Evolutionary conservation across 1,140 invertebrate genomes (phyloP).

Genomic region (Penaeus vannamei): DNA sequence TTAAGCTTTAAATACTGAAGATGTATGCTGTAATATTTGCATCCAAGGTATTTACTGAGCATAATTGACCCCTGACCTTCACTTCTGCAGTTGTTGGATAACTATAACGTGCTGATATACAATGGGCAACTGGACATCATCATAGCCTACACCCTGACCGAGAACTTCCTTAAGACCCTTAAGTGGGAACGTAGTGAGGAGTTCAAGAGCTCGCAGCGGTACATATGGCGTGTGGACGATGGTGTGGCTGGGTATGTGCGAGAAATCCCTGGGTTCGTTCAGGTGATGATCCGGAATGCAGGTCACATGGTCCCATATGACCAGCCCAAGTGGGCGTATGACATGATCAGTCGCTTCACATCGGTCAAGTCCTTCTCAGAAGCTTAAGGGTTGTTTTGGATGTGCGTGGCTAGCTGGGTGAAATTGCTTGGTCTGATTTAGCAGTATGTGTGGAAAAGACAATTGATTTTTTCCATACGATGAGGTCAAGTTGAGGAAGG

Average conservation of each 20-base stretch:
- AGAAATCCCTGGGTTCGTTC: slow-evolving; percentile 80
- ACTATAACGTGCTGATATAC: slow-evolving; percentile 77
- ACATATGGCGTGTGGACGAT: slow-evolving; percentile 73
- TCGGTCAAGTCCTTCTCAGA: slow-evolving; percentile 19
- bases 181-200: slow-evolving; percentile 70
- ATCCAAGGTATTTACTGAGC: too few species aligned
- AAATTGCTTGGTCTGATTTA: not conserved
- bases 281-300: slow-evolving; percentile 85
- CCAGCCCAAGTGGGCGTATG: slow-evolving; percentile 84
- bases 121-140: slow-evolving; percentile 90
- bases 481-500: too few species aligned
- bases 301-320: slow-evolving; percentile 89
- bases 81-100: slow-evolving; percentile 38
- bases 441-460: too few species aligned
- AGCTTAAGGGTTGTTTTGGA: not conserved
- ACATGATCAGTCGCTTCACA: slow-evolving; percentile 85
- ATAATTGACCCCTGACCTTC: not conserved
- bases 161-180: slow-evolving; percentile 79
- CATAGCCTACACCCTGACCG: slow-evolving; percentile 84
- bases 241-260: slow-evolving; percentile 86
- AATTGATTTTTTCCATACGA: too few species aligned
- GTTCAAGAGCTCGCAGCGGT: slow-evolving; percentile 25
- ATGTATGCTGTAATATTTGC: too few species aligned
- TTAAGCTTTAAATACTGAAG: too few species aligned
- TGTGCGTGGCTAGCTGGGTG: too few species aligned